A percentile compares a stretch with the other conserved stretches of the same genome.
Conservation (phyloP, 2,113 vertebrate genomes). For the Edolisoma coerulescens region DNA sequence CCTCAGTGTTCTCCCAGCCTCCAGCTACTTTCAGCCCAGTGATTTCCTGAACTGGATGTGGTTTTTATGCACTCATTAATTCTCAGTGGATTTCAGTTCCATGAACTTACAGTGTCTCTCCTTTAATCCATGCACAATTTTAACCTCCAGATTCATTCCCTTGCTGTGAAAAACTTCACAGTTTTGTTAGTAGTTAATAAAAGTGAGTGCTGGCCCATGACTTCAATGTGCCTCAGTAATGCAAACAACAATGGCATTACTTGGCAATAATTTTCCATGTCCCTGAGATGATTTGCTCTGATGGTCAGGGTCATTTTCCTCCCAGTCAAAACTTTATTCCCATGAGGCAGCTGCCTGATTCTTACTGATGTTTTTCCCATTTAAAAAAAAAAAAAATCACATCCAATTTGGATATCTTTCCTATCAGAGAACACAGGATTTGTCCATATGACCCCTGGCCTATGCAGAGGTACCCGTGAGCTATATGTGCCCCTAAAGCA, state of each 20-base stretch:
- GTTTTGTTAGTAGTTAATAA: neutral
- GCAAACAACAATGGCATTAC: neutral
- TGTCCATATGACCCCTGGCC: neutral
- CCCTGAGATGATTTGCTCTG: neutral
- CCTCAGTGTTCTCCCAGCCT: neutral
- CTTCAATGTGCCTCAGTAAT: neutral
- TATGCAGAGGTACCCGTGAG: neutral
- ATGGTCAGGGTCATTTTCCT: slow-evolving; percentile 5
- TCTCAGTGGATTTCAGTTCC: neutral
- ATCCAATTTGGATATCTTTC: neutral
- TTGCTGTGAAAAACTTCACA: neutral
- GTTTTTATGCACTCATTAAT: neutral
- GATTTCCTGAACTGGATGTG: neutral
- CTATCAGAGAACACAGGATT: neutral
- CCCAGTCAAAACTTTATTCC: slow-evolving; percentile 8
- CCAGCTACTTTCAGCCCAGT: neutral
- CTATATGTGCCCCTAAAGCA: neutral
- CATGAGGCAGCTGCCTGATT: neutral
- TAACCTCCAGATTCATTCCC: neutral
- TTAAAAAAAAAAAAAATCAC: neutral
- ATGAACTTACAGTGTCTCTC: neutral
- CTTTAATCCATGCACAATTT: neutral
- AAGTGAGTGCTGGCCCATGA: neutral
- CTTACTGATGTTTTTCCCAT: neutral
- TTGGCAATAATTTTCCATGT: neutral